Conservation (phyloP, 1,140 invertebrate genomes). For the Drosophila neocordata region DNA sequence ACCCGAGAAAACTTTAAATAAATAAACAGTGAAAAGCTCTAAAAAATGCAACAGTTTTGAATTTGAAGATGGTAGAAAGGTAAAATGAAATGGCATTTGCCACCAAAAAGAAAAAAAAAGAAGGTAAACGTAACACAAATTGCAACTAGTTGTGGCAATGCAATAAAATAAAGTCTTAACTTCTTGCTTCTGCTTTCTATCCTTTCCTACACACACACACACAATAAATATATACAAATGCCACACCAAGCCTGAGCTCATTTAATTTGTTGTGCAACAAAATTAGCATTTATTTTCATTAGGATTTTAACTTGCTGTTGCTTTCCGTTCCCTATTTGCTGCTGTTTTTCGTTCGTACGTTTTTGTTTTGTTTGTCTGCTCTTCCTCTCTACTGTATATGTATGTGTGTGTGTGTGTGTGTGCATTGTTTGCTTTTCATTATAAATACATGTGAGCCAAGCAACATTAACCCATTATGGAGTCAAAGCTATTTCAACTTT, state of each 20-base stretch:
- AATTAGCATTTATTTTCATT: slow-evolving; percentile 79
- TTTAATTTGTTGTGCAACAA: slow-evolving; percentile 80
- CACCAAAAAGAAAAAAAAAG: background rate
- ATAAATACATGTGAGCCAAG: slow-evolving; percentile 45
- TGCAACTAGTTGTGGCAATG: slow-evolving; percentile 72
- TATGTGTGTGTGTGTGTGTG: no score
- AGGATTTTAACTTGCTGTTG: slow-evolving; percentile 51
- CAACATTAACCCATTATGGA: slow-evolving; percentile 19
- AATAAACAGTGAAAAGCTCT: slow-evolving; percentile 42
- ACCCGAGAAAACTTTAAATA: slow-evolving; percentile 60
- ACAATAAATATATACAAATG: background rate
- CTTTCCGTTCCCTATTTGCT: slow-evolving; percentile 4
- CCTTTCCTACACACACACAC: background rate
- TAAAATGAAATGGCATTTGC: background rate
- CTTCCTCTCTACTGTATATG: no score
- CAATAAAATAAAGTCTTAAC: slow-evolving; percentile 79
- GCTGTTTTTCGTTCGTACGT: background rate
- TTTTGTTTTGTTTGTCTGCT: slow-evolving; percentile 36
- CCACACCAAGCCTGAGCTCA: slow-evolving; percentile 48
- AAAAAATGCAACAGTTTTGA: slow-evolving; percentile 64
- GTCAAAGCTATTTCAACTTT: background rate
- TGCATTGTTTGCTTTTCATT: slow-evolving; percentile 67
- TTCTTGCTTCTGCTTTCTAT: slow-evolving; percentile 9
- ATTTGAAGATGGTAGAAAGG: slow-evolving; percentile 42
- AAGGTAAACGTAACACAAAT: slow-evolving; percentile 43